These are phyloP conservation scores for Drosophila carrolli DNA, from an alignment of 1,140 invertebrate genomes.

Conservation along the genomic window DNA sequence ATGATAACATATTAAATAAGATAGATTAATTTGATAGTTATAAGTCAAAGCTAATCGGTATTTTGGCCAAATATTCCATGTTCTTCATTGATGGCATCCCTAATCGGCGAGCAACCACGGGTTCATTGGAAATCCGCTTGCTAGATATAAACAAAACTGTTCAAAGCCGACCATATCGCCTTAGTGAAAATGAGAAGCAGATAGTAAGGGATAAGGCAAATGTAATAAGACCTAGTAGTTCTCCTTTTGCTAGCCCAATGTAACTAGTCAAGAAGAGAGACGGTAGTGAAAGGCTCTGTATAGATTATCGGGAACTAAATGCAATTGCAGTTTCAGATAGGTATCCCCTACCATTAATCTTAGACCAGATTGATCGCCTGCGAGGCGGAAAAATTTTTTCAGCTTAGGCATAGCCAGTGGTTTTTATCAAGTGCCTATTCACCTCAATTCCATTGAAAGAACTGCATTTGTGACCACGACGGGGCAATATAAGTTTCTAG, in stretches of 20 bases:
- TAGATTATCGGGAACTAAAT: constrained; percentile 6
- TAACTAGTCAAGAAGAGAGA: neutral
- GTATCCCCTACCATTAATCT: no score
- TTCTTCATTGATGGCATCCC: constrained; percentile 14
- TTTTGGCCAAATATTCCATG: constrained; percentile 9
- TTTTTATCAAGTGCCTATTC: neutral
- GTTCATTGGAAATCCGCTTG: constrained; percentile 16
- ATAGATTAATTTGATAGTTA: no score
- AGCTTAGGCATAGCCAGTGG: neutral
- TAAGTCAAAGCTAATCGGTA: no score
- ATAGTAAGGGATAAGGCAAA: constrained; percentile 5
- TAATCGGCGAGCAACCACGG: constrained; percentile 9
- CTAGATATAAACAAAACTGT: constrained; percentile 20
- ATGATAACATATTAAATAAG: no score
- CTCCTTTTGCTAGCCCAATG: neutral
- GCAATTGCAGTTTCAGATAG: neutral
- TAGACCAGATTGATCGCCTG: neutral
- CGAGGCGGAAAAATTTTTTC: neutral
- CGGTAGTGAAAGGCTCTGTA: constrained; percentile 5
- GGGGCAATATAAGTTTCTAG: no score
- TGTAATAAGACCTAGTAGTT: constrained; percentile 1
- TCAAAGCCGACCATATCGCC: constrained; percentile 6
- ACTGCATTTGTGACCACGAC: no score
- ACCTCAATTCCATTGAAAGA: no score
- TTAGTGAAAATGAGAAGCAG: neutral